A percentile compares a stretch with the other conserved stretches of the same genome.
These are phyloP conservation scores for Gasterosteus nipponicus DNA, from an alignment of 2,113 vertebrate genomes.

Conservation along the genomic window DNA sequence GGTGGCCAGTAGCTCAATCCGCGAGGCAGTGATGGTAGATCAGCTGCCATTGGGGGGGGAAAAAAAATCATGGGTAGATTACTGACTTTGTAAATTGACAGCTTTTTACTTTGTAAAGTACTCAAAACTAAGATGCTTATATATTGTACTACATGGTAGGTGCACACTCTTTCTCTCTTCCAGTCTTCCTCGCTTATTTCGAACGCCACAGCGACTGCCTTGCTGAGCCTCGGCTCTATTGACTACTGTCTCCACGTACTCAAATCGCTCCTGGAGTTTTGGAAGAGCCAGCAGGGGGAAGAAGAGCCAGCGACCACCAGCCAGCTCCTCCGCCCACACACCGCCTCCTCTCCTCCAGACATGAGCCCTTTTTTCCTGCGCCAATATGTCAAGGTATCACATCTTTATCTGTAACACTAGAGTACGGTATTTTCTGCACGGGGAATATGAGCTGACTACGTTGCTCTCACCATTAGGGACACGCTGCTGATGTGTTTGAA, in stretches of 20 bases:
- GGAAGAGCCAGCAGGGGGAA: slow-evolving; percentile 96
- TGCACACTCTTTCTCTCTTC: slow-evolving; percentile 45
- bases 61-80: no score
- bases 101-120: not conserved
- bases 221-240: slow-evolving; percentile 94
- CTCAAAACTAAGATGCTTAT: not conserved
- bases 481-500: slow-evolving; percentile 98
- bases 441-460: not conserved
- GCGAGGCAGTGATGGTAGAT: no score
- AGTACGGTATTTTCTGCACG: not conserved
- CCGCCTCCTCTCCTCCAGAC: slow-evolving; percentile 93
- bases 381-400: slow-evolving; percentile 95
- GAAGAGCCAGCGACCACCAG: slow-evolving; percentile 92
- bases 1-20: no score
- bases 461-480: slow-evolving; percentile 82
- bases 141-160: slow-evolving; percentile 8
- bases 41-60: no score
- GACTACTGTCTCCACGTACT: slow-evolving; percentile 98
- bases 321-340: slow-evolving; percentile 96
- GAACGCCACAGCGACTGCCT: slow-evolving; percentile 93
- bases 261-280: slow-evolving; percentile 95
- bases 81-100: not conserved
- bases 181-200: slow-evolving; percentile 98
- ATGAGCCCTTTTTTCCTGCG: slow-evolving; percentile 99
- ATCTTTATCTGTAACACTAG: not conserved